Conservation (phyloP, 1,140 invertebrate species). For the Caenorhabditis latens region DNA sequence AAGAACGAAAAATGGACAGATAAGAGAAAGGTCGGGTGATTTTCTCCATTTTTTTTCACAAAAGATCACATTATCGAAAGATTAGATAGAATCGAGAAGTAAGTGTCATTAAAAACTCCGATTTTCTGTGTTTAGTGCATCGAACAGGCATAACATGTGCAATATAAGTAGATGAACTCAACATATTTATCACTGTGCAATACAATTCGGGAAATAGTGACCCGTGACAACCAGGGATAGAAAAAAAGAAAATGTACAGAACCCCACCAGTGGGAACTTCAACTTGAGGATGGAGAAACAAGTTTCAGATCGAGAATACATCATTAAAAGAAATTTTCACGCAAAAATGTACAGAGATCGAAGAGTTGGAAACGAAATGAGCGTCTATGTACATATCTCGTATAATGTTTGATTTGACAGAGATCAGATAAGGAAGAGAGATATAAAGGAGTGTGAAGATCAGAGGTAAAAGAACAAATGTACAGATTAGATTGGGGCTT, state of each 20-base stretch:
- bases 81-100: no score
- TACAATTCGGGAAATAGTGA: background rate
- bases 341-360: constrained; percentile 16
- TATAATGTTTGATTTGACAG: background rate
- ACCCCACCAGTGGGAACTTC: background rate
- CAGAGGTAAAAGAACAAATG: background rate
- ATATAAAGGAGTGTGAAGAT: background rate
- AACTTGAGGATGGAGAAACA: background rate
- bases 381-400: background rate
- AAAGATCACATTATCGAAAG: no score
- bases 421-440: background rate
- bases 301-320: background rate
- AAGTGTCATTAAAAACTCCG: no score
- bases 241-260: background rate
- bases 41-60: no score
- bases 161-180: background rate
- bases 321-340: background rate
- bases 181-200: constrained; percentile 11
- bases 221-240: background rate
- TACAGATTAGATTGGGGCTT: no score
- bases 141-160: no score
- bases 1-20: no score
- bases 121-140: no score
- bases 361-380: background rate
- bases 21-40: no score